These are phyloP conservation scores for Dasypus novemcinctus DNA, from an alignment of 2,113 vertebrate species.

Conservation along the genomic window DNA sequence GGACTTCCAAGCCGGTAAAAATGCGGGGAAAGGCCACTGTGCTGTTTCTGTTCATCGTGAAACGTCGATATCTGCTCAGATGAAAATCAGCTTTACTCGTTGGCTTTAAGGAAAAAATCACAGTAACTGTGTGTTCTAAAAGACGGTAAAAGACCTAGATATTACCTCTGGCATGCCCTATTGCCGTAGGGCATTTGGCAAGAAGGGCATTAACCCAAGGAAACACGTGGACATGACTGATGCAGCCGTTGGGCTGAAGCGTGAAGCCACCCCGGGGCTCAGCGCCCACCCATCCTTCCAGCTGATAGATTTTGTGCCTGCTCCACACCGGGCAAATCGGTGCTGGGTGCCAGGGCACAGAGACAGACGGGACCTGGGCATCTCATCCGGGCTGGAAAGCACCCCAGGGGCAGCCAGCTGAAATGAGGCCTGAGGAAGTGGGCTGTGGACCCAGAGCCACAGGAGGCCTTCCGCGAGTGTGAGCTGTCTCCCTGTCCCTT, in stretches of 20 bases:
- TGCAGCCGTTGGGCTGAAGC: neutral
- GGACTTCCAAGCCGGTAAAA: neutral
- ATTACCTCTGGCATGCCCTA: neutral
- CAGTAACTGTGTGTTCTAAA: neutral
- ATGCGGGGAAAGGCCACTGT: neutral
- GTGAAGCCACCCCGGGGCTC: neutral
- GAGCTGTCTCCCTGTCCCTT: neutral
- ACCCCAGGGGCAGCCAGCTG: neutral
- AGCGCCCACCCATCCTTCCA: neutral
- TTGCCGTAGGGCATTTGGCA: neutral
- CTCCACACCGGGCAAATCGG: neutral
- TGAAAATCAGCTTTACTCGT: neutral
- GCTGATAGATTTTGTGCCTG: neutral
- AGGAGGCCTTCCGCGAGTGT: no score
- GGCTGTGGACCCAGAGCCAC: no score
- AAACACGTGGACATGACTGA: rapidly evolving
- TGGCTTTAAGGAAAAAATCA: neutral
- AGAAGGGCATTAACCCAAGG: neutral
- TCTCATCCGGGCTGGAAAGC: neutral
- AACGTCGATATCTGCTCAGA: neutral
- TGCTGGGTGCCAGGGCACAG: no score
- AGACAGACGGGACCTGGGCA: neutral
- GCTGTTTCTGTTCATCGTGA: neutral
- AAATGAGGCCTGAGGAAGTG: neutral
- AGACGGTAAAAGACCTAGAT: neutral